Evolutionary conservation across 2,888 invertebrate species (phyloP).

Genomic region (Drosophila differens): DNA sequence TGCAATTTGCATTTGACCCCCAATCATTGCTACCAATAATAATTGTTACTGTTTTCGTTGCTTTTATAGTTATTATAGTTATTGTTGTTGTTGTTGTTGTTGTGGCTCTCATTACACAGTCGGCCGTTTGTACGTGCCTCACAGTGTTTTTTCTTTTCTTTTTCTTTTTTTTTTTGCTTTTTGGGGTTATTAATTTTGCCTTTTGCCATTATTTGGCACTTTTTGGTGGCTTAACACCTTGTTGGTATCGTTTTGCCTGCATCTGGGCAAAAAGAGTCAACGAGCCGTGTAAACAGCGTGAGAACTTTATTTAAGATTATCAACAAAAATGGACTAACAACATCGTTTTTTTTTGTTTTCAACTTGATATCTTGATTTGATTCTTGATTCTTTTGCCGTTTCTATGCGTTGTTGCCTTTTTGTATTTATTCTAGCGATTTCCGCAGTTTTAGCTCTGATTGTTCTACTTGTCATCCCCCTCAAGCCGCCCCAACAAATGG

Average conservation of each 20-base stretch:
- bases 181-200: slow-evolving; percentile 43
- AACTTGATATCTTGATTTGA: slow-evolving; percentile 49
- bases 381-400: slow-evolving; percentile 26
- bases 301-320: slow-evolving; percentile 77
- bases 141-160: slow-evolving; percentile 32
- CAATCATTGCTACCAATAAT: slow-evolving; percentile 47
- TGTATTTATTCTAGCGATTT: slow-evolving; percentile 72
- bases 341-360: slow-evolving; percentile 1
- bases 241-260: slow-evolving; percentile 52
- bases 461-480: slow-evolving; percentile 68
- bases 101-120: slow-evolving; percentile 53
- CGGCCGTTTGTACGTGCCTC: slow-evolving; percentile 56
- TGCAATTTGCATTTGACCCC: slow-evolving; percentile 80
- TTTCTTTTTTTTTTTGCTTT: background rate
- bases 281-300: slow-evolving; percentile 83
- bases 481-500: slow-evolving; percentile 23
- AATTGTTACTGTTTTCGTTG: slow-evolving; percentile 24
- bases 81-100: slow-evolving; percentile 7
- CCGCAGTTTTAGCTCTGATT: slow-evolving; percentile 73
- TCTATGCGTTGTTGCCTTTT: slow-evolving; percentile 20
- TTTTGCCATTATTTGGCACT: slow-evolving; percentile 47
- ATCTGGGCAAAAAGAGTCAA: slow-evolving; percentile 61
- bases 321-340: slow-evolving; percentile 38
- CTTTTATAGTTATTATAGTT: background rate
- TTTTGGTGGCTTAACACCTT: slow-evolving; percentile 55